Percentiles rank a stretch among this genome's conserved stretches.
Evolutionary conservation across 2,113 vertebrate species (phyloP).

Genomic region (Plecotus auritus): DNA sequence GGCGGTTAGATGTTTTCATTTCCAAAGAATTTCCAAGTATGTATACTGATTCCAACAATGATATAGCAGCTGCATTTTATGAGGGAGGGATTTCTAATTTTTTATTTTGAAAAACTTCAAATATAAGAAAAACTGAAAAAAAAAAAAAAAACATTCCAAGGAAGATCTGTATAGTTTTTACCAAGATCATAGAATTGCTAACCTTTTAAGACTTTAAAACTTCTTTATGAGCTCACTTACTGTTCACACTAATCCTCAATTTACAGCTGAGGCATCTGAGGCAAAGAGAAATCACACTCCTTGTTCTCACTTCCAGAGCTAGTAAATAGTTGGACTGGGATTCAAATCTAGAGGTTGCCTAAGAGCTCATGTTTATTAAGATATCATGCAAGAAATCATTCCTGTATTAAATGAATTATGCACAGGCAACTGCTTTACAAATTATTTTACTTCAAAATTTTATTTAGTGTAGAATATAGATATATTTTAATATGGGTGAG

Average conservation of each 20-base stretch:
- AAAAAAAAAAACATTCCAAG: not conserved
- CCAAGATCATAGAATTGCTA: not conserved
- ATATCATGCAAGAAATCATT: not conserved
- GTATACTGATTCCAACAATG: not conserved
- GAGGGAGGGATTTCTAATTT: not conserved
- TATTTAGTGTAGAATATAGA: not conserved
- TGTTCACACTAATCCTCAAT: not conserved
- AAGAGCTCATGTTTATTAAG: not conserved
- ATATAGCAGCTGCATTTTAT: not conserved
- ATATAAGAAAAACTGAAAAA: not conserved
- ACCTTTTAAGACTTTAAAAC: not conserved
- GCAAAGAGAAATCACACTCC: not conserved
- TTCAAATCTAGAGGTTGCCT: not conserved
- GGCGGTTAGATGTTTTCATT: not conserved
- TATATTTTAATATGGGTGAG: not conserved
- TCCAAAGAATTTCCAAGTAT: not conserved
- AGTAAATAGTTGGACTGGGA: not conserved
- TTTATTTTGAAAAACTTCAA: conserved; percentile 6
- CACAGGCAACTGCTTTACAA: not conserved
- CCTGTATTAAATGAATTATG: not conserved
- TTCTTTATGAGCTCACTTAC: not conserved
- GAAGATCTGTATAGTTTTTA: not conserved
- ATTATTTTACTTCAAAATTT: conserved; percentile 29
- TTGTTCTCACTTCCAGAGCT: not conserved
- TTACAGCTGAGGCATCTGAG: not conserved